phyloP scores from a whole-genome alignment of 2,113 vertebrate species.

The Cyanocitta stelleri region DNA sequence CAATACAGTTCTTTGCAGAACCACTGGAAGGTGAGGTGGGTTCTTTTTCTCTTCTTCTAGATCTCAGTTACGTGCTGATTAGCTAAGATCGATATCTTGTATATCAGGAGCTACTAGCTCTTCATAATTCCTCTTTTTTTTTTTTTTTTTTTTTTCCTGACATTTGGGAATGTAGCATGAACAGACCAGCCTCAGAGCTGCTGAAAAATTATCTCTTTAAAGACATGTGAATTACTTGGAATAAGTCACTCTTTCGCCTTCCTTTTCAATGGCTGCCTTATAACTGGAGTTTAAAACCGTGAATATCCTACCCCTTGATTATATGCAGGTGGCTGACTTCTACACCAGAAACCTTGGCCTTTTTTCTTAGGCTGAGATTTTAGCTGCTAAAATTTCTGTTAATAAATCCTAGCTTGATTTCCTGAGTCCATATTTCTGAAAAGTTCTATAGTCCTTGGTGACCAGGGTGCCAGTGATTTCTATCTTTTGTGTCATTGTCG shows the following conservation, averaged over 20 bases:
- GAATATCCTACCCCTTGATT: not conserved
- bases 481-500: not conserved
- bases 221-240: not conserved
- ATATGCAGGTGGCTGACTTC: not conserved
- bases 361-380: not conserved
- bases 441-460: not conserved
- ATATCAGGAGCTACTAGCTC: not conserved
- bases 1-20: not conserved
- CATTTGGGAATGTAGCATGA: not conserved
- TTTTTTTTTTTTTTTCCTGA: too few species aligned
- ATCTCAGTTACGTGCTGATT: not conserved
- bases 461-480: not conserved
- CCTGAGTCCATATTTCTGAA: not conserved
- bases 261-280: not conserved
- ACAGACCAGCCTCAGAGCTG: not conserved
- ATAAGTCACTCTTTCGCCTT: not conserved
- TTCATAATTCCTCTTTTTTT: not conserved
- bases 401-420: not conserved
- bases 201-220: not conserved
- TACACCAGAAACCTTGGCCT: not conserved
- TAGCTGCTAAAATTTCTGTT: not conserved
- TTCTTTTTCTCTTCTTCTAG: not conserved
- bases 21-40: not conserved
- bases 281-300: not conserved
- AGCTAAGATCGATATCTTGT: not conserved